Percentiles rank a stretch among this genome's conserved stretches.
Conservation (phyloP, 2,113 vertebrate species). For the Gadus macrocephalus region DNA sequence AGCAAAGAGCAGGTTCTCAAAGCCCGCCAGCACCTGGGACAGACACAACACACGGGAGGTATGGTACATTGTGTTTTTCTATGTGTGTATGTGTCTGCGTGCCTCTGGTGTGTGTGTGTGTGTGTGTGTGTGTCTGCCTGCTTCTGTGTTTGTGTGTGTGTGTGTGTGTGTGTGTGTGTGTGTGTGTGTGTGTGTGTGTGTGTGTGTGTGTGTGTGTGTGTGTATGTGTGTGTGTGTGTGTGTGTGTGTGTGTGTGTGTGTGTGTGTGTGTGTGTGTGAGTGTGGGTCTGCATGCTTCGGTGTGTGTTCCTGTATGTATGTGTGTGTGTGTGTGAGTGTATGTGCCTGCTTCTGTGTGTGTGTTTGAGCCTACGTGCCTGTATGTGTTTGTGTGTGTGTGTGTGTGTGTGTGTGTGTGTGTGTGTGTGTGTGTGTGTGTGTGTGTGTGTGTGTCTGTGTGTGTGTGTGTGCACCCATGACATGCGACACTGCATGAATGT, state of each 20-base stretch:
- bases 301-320: not conserved
- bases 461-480: too few species aligned
- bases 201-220: not conserved
- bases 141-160: too few species aligned
- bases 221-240: not conserved
- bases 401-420: not conserved
- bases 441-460: not conserved
- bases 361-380: too few species aligned
- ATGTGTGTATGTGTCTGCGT: slow-evolving; percentile 5
- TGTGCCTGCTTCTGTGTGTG: not conserved
- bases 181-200: too few species aligned
- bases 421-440: too few species aligned
- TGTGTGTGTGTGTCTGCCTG: slow-evolving; percentile 3
- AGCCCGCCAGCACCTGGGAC: slow-evolving; percentile 82
- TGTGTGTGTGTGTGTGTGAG: too few species aligned
- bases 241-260: too few species aligned
- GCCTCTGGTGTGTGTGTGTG: not conserved
- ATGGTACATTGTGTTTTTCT: not conserved
- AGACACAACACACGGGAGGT: not conserved
- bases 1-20: slow-evolving; percentile 83
- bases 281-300: too few species aligned
- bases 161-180: not conserved
- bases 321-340: not conserved
- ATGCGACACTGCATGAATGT: too few species aligned
- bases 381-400: too few species aligned